These are phyloP conservation scores for Pao palembangensis DNA, from an alignment of 2,113 vertebrate species.

Conservation along the genomic window DNA sequence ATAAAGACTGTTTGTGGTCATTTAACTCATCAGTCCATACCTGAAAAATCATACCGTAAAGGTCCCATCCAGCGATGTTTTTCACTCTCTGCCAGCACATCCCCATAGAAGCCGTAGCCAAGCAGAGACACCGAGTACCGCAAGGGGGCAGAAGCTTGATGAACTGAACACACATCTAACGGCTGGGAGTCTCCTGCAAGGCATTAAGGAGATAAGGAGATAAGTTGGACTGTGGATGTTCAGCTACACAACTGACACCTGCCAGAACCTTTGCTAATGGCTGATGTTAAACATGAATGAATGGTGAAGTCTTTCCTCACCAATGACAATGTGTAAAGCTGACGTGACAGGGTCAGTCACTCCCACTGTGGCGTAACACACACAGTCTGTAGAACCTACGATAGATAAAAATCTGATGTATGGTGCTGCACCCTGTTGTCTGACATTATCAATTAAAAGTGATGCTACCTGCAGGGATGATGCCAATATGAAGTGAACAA, in stretches of 20 bases:
- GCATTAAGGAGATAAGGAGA: not conserved
- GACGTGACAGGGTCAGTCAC: slow-evolving; percentile 78
- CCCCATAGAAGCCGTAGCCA: slow-evolving; percentile 84
- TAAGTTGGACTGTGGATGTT: not conserved
- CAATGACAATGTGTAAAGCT: slow-evolving; percentile 78
- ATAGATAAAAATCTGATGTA: not conserved
- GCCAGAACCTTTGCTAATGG: not conserved
- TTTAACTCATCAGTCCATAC: slow-evolving; percentile 40
- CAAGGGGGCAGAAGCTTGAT: slow-evolving; percentile 62
- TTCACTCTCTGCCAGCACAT: slow-evolving; percentile 79
- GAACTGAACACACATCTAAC: slow-evolving; percentile 81
- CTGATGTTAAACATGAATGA: not conserved
- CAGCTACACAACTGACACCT: not conserved
- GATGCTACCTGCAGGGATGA: slow-evolving; percentile 79
- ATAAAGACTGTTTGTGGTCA: not conserved
- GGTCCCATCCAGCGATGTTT: slow-evolving; percentile 82
- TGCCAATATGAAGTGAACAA: slow-evolving; percentile 79
- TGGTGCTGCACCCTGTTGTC: not conserved
- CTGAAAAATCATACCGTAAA: slow-evolving; percentile 79
- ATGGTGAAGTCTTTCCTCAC: slow-evolving; percentile 44
- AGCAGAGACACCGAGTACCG: slow-evolving; percentile 79
- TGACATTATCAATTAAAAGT: not conserved
- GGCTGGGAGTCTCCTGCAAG: slow-evolving; percentile 82
- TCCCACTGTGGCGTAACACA: slow-evolving; percentile 80
- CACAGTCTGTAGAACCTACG: slow-evolving; percentile 80